Evolutionary conservation across 2,888 invertebrate genomes (phyloP), one percentile per base, ranked within the genome.

Genomic region (Drosophila yooni): DNA sequence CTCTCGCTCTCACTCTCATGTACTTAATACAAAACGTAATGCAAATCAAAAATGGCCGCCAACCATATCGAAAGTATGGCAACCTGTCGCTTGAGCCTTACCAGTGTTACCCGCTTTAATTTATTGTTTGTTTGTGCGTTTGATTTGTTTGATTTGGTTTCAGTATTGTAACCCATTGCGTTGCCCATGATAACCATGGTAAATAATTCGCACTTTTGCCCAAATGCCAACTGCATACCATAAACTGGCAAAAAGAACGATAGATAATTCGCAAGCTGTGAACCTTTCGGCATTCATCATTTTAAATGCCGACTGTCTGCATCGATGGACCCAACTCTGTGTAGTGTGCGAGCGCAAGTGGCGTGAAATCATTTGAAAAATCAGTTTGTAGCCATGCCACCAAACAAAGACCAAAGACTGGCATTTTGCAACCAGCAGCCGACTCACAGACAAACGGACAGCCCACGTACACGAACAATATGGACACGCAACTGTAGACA

Each of bases 351-450:
- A 50, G 61, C 50, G 59, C 78, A 78, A 79, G 67, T 79, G 74
- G 79, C 79, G 79, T 82, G 79, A 82, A 79, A 79, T 79, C 79
- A 79, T 67, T 81, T 79, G 64, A 78, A 79, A 79, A 81, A 79
- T 79, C 82, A 64, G 67, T 68, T 82, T 78, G 82, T 67, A 59
- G 64, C 52, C 62, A 50, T 46, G 65, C 58, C 63, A 65, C 25
- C 78, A 74, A 79, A 82, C 82, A 82, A 82, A 68, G 74, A 62
- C 64, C 82, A 79, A 82, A 68, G 74, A 62, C 64, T 58, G 74
- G 57, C 65, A 69, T 74, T 79, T 74, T 79, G 70, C 69, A 79
- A 77, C 65, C 64, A 60, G 67, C 67, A 70, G 38, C 21, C 38
- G 5, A 38, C 25, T 31, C 56, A 66, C 18, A 50, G 33, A 46